Percentiles rank a stretch among this genome's conserved stretches.
phyloP scores from a whole-genome alignment of 1,140 invertebrate species.

The Leptinotarsa defecta region DNA sequence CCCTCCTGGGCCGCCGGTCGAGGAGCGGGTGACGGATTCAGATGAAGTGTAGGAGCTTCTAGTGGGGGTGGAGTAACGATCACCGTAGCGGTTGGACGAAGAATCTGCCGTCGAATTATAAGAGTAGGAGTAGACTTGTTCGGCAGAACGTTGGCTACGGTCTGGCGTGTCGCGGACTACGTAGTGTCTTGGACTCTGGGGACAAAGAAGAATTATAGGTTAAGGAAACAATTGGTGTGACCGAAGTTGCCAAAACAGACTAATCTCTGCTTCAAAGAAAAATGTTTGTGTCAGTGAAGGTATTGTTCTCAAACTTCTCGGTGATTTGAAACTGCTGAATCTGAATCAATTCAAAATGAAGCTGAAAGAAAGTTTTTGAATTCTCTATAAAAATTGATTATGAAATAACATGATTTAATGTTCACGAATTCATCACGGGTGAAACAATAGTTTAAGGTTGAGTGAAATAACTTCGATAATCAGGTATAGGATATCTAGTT shows the following conservation, averaged over 20 bases:
- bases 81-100: conserved; percentile 58
- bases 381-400: too few species aligned
- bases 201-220: conserved; percentile 37
- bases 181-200: conserved; percentile 83
- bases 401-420: too few species aligned
- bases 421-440: too few species aligned
- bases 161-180: conserved; percentile 78
- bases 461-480: conserved; percentile 7
- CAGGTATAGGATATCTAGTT: background rate
- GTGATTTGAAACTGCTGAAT: too few species aligned
- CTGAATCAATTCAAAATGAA: too few species aligned
- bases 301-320: too few species aligned
- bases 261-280: background rate
- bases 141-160: conserved; percentile 67
- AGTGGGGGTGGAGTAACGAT: conserved; percentile 63
- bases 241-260: background rate
- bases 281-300: too few species aligned
- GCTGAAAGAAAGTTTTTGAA: too few species aligned
- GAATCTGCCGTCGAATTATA: conserved; percentile 66
- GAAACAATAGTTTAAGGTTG: too few species aligned
- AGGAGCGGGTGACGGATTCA: conserved; percentile 67
- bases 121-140: conserved; percentile 82
- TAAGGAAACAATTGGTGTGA: too few species aligned
- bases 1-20: conserved; percentile 67
- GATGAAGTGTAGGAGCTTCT: conserved; percentile 66